Base-by-base conservation (phyloP, 2,888 invertebrate genomes). In the Drosophila formosana region DNA sequence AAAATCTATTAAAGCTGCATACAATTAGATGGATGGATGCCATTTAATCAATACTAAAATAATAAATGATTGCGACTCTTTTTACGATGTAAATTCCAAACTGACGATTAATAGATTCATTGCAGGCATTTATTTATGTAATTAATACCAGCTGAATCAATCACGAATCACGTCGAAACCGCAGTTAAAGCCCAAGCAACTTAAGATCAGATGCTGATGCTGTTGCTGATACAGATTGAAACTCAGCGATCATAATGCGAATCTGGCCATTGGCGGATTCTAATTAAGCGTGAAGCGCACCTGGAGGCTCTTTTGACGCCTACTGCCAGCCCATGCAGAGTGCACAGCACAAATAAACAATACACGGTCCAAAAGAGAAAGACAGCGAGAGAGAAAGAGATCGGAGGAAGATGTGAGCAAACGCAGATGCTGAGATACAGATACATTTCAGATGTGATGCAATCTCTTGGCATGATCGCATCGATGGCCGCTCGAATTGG, bases 211-310 rank as follows among this genome's bases (percentile, higher is more conserved):
- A 39, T 49, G 34, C 49, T 18, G 57, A 58, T 41, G 9, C 47
- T 37, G 18, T 28, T 49, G 34, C 39, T 26, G 57, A 58, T 41
- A n/a, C 41, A 46, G 53, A 52, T 52, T 58, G 55, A 34, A 62
- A 53, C 7, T 41, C 18, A 66, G 62, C 45, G 49, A 37, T 37
- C 26, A 58, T 43, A 39, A 69, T 65, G 58, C 62, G 60, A 56
- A 64, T 43, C 60, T 43, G 46, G 64, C 80, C 71, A 64, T 34
- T 75, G 67, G 73, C 80, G 72, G 83, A 90, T 91, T 91, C 89
- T 91, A 89, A 91, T 91, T 88, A 88, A 91, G 88, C 91, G 90
- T 92, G 92, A 91, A 91, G 91, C 91, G 90, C 92, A 92, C 91
- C 91, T 91, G 91, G 92, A 90, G 92, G 91, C 92, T 70, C 66